Evolutionary conservation across 1,140 invertebrate species (phyloP).

Genomic region (Pseudobourletiella spinata): DNA sequence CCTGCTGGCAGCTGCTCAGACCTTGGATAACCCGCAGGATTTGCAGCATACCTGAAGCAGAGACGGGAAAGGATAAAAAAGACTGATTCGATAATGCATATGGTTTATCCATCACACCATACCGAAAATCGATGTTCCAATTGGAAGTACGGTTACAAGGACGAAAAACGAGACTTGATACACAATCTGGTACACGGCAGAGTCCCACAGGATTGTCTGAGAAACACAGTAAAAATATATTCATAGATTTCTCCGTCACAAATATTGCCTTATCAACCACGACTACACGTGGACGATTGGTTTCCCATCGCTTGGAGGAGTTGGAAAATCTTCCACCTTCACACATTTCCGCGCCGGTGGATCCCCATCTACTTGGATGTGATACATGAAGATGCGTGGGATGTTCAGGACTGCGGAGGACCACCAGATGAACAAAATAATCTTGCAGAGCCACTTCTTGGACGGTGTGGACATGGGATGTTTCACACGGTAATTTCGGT

Average conservation of each 20-base stretch:
- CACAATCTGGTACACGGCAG: background rate
- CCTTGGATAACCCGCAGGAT: background rate
- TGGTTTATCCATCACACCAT: background rate
- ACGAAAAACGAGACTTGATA: background rate
- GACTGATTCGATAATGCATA: background rate
- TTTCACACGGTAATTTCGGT: conserved; percentile 1
- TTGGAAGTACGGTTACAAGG: background rate
- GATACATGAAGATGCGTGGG: background rate
- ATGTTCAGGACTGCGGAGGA: background rate
- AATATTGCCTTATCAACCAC: too few species aligned
- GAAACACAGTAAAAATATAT: background rate
- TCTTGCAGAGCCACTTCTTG: background rate
- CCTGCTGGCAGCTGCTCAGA: background rate
- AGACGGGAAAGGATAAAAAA: background rate
- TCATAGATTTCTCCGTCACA: too few species aligned
- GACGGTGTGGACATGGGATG: background rate
- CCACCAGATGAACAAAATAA: background rate
- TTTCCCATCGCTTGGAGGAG: too few species aligned
- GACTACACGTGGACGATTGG: too few species aligned
- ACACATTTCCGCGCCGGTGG: background rate
- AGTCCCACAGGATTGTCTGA: background rate
- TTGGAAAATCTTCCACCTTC: background rate
- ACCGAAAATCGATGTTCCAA: background rate
- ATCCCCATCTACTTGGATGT: background rate
- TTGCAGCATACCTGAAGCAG: background rate